Percentiles rank a stretch among this genome's conserved stretches.
Evolutionary conservation across 2,888 invertebrate genomes (phyloP).

Genomic region (Morpho helenor): DNA sequence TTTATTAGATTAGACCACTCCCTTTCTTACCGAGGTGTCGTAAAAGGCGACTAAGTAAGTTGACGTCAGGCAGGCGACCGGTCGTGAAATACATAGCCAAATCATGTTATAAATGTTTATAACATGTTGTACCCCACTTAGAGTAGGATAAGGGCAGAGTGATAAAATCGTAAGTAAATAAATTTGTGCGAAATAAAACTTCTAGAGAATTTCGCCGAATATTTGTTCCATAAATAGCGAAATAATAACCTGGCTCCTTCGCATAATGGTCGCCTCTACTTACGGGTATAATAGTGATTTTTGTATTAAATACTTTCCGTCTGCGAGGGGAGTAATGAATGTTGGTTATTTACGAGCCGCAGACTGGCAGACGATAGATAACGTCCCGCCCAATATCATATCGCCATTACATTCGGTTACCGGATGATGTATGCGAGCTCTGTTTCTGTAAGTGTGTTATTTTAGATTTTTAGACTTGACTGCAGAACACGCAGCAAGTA

Average conservation of each 20-base stretch:
- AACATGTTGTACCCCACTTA: too few relatives aligned
- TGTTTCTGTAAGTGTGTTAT: conserved; percentile 21
- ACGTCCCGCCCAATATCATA: conserved; percentile 60
- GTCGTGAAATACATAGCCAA: too few relatives aligned
- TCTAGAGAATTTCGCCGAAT: too few relatives aligned
- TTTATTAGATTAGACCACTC: too few relatives aligned
- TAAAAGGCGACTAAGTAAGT: too few relatives aligned
- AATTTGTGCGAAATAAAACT: too few relatives aligned
- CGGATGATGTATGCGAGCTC: conserved; percentile 42
- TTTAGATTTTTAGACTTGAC: conserved; percentile 14
- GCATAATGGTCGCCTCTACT: conserved; percentile 31
- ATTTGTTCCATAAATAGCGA: not conserved
- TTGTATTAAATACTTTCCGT: conserved; percentile 54
- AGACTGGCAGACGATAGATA: conserved; percentile 60
- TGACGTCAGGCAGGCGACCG: too few relatives aligned
- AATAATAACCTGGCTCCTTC: conserved; percentile 17
- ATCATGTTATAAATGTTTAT: too few relatives aligned
- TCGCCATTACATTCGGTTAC: conserved; percentile 54
- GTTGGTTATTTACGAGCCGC: conserved; percentile 58
- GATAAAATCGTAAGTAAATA: too few relatives aligned
- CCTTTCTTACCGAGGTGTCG: too few relatives aligned
- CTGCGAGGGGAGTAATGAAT: conserved; percentile 56
- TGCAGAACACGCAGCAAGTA: not conserved
- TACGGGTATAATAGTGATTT: conserved; percentile 36
- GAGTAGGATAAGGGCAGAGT: too few relatives aligned